phyloP scores from a whole-genome alignment of 2,888 invertebrate genomes.

The Liodrosophila aerea region DNA sequence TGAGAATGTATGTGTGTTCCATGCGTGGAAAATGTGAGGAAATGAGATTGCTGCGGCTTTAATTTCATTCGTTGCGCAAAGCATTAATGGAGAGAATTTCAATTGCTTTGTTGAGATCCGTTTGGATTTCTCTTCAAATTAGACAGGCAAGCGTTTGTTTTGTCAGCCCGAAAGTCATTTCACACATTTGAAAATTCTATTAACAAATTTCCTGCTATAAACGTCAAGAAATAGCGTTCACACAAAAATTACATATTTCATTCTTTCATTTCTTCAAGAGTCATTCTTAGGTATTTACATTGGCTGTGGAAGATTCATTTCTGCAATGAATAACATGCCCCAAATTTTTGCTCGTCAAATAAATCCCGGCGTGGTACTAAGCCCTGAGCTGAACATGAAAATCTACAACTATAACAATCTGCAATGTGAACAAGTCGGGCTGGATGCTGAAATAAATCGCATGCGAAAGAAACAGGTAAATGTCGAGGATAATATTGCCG shows the following conservation, averaged over 20 bases:
- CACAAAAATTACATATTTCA: slow-evolving; percentile 23
- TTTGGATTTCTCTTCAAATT: neutral
- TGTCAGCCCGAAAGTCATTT: slow-evolving; percentile 6
- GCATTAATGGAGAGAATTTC: slow-evolving; percentile 41
- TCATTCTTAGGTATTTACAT: slow-evolving; percentile 1
- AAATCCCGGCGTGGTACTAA: slow-evolving; percentile 54
- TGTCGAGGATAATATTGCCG: slow-evolving; percentile 54
- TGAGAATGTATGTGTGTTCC: neutral
- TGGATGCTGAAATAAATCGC: slow-evolving; percentile 38
- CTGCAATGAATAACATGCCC: slow-evolving; percentile 32
- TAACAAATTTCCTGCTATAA: slow-evolving; percentile 12
- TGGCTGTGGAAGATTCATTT: neutral
- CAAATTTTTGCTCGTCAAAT: slow-evolving; percentile 44
- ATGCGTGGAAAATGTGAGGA: slow-evolving; percentile 50
- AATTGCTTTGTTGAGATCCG: slow-evolving; percentile 20
- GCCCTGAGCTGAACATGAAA: slow-evolving; percentile 46
- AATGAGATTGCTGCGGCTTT: slow-evolving; percentile 68
- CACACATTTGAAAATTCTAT: slow-evolving; percentile 13
- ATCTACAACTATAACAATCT: slow-evolving; percentile 43
- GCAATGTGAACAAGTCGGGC: slow-evolving; percentile 21
- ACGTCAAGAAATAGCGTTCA: slow-evolving; percentile 16
- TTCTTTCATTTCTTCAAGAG: neutral
- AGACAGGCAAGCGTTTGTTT: slow-evolving; percentile 26
- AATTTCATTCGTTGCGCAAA: slow-evolving; percentile 39
- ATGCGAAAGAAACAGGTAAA: slow-evolving; percentile 50